Percentiles rank a stretch among this genome's conserved stretches.
These are phyloP conservation scores for Typhlomys cinereus DNA, from an alignment of 2,113 vertebrate species.

Conservation along the genomic window DNA sequence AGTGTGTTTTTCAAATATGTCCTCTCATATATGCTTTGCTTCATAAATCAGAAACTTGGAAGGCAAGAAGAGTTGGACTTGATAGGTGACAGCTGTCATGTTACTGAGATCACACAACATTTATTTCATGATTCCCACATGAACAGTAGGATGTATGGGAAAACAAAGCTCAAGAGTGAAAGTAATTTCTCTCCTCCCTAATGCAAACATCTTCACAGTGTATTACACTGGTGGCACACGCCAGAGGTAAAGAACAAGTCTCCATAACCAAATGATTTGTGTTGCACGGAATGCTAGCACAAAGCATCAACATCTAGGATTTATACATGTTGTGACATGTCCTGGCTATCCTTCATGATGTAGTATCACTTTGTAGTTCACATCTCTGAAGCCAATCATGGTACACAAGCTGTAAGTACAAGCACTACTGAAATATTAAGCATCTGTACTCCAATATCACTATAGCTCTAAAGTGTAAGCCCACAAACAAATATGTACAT, in stretches of 20 bases:
- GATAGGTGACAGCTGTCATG: not conserved
- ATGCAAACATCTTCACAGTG: not conserved
- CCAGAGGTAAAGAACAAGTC: not conserved
- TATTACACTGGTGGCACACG: not conserved
- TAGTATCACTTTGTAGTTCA: not conserved
- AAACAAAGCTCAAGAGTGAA: not conserved
- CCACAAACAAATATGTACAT: too few species aligned
- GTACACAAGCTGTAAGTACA: not conserved
- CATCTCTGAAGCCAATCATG: not conserved
- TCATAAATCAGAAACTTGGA: conserved; percentile 20
- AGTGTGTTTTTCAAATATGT: not conserved
- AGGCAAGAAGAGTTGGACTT: not conserved
- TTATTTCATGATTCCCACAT: not conserved
- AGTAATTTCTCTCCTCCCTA: not conserved
- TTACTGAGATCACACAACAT: not conserved
- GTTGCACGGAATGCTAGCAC: not conserved
- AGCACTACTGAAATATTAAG: not conserved
- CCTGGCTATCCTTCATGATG: not conserved
- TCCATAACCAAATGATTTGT: not conserved
- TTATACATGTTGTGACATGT: not conserved
- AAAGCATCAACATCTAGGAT: not conserved
- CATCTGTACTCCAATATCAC: not conserved
- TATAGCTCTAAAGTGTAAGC: too few species aligned
- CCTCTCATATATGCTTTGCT: conserved; percentile 28
- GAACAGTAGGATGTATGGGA: not conserved